Base-by-base conservation (phyloP, 2,888 invertebrate species). In the Pseudoips prasinana region DNA sequence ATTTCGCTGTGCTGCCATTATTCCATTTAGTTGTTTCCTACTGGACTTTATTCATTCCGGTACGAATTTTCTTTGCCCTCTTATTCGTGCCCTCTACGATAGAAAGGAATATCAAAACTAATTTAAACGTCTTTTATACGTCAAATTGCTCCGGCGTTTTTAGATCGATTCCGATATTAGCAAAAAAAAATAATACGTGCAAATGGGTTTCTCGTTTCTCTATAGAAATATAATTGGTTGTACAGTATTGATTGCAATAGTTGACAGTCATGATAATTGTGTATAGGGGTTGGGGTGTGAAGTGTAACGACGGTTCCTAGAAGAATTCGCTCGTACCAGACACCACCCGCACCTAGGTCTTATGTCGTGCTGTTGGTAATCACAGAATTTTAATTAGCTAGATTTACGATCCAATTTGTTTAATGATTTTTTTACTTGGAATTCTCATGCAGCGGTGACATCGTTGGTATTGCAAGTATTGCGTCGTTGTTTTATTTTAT, bases 261-360 rank as follows among this genome's bases (percentile, higher is more conserved):
- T 46, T 41, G 39, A 46, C 42, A 47, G 40, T 50, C 27, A 36
- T 38, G 31, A 8, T 49, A 43, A 48, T 39, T 46, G 28, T 46
- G 30, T 27, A 32, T 31, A 26, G 28, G 33, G 39, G 30, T 29
- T 9, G 36, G 47, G 45, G 46, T 53, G 49, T 42, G 42, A 45
- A 45, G 38, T 43, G 48, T 48, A 45, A 64, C 59, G 58, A 66
- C 58, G 61, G 48, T 72, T 70, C 55, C 63, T 64, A 68, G 66
- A 70, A 72, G 57, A 60, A 49, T 44, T 40, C 8, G 7, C 55
- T 39, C 65, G 85, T 85, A 49, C 83, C 85, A 70, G 83, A 69
- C 58, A 83, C 85, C 61, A 63, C 31, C 37, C 42, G 74, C 65
- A 17, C 71, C 61, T 38, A 63, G 49, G 53, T 55, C 44, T 47